phyloP scores from a whole-genome alignment of 2,888 invertebrate species.

The Meghimatium bilineatum region DNA sequence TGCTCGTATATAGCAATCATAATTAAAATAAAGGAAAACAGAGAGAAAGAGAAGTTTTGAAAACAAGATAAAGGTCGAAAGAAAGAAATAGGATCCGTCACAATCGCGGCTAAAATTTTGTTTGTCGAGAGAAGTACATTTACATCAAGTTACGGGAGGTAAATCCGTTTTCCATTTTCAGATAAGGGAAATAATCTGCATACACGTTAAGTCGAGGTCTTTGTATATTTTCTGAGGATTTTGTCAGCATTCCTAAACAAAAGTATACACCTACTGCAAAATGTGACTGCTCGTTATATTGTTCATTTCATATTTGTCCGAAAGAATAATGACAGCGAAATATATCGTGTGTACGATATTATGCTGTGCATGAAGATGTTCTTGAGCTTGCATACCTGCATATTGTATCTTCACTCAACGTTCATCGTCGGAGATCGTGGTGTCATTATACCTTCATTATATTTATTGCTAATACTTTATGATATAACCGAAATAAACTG shows the following conservation, averaged over 20 bases:
- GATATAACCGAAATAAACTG: too few species aligned
- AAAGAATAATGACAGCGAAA: too few species aligned
- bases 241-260: background rate
- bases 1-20: background rate
- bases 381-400: too few species aligned
- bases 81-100: background rate
- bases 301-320: too few species aligned
- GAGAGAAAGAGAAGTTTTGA: background rate
- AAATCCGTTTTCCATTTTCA: conserved; percentile 38
- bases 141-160: conserved; percentile 26
- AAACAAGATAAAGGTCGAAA: background rate
- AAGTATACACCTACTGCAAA: background rate
- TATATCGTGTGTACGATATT: too few species aligned
- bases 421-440: too few species aligned
- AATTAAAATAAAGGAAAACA: background rate
- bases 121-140: conserved; percentile 21
- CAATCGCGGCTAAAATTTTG: background rate
- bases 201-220: background rate
- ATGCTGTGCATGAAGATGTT: too few species aligned
- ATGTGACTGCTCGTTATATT: background rate
- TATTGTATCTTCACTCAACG: too few species aligned
- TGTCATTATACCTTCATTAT: too few species aligned
- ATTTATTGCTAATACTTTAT: too few species aligned
- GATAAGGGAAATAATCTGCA: conserved; percentile 34
- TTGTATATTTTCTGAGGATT: background rate